A percentile compares a stretch with the other conserved stretches of the same genome.
Evolutionary conservation across 2,888 invertebrate genomes (phyloP).

Genomic region (Amphipoea lucens): DNA sequence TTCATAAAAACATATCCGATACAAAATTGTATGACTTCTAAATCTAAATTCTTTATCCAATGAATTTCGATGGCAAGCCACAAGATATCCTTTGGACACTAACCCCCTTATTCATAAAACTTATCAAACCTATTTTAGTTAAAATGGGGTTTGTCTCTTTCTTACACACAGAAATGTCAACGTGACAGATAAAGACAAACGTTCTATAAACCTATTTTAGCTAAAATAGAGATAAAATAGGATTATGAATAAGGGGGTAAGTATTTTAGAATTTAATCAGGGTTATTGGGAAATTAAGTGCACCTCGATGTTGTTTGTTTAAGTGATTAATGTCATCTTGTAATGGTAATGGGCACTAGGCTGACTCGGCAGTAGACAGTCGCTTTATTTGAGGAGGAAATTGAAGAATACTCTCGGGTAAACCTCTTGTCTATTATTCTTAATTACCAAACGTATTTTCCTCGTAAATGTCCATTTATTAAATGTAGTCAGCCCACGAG

Average conservation of each 20-base stretch:
- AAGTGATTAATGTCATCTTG: background rate
- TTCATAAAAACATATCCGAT: slow-evolving; percentile 25
- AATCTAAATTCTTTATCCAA: background rate
- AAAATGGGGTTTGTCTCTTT: no score
- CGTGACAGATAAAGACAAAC: no score
- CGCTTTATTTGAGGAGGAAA: background rate
- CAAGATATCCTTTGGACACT: slow-evolving; percentile 14
- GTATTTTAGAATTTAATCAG: background rate
- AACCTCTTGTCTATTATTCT: background rate
- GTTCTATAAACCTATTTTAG: no score
- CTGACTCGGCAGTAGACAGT: background rate
- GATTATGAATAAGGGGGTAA: no score
- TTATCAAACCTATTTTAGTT: no score
- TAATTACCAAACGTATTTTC: slow-evolving; percentile 11
- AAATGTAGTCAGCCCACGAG: slow-evolving; percentile 27
- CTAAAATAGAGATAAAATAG: no score
- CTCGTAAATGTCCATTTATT: slow-evolving; percentile 2
- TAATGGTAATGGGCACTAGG: background rate
- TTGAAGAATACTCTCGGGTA: slow-evolving; percentile 1
- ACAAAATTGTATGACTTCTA: slow-evolving; percentile 32
- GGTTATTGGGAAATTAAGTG: slow-evolving; percentile 1
- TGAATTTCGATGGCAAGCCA: slow-evolving; percentile 15
- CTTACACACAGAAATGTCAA: no score
- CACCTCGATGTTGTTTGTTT: background rate
- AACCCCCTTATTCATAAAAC: no score